Conservation (phyloP, 2,113 vertebrate species). For the Macaca mulatta region DNA sequence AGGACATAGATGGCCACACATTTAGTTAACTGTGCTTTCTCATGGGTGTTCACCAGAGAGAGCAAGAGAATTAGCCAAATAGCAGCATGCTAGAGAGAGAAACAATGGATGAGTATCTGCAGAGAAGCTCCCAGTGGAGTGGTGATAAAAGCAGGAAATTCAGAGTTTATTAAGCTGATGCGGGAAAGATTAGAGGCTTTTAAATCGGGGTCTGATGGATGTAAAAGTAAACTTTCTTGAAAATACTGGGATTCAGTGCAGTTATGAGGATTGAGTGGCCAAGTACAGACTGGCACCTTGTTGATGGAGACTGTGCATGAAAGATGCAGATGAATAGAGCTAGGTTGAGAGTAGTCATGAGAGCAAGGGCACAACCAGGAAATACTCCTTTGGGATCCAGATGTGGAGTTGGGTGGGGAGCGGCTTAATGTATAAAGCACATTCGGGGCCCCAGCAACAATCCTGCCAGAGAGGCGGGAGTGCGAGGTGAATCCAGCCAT, state of each 20-base stretch:
- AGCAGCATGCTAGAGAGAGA: neutral
- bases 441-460: neutral
- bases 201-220: constrained; percentile 66
- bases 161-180: constrained; percentile 72
- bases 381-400: neutral
- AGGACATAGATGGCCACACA: neutral
- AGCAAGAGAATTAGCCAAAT: neutral
- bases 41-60: neutral
- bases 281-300: constrained; percentile 40
- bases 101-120: constrained; percentile 46
- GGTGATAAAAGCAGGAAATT: constrained; percentile 72
- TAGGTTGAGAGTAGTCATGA: neutral
- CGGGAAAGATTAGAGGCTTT: constrained; percentile 66
- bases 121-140: constrained; percentile 33
- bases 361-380: neutral
- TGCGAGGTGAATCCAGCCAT: neutral
- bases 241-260: constrained; percentile 34
- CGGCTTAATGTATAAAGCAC: neutral
- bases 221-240: constrained; percentile 63
- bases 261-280: neutral
- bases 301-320: neutral
- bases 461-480: neutral
- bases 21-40: neutral
- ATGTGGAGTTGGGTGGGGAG: neutral
- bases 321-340: neutral